These are phyloP conservation scores for Melanotaenia trifasciata DNA, from an alignment of 2,797 vertebrate species.

Conservation along the genomic window DNA sequence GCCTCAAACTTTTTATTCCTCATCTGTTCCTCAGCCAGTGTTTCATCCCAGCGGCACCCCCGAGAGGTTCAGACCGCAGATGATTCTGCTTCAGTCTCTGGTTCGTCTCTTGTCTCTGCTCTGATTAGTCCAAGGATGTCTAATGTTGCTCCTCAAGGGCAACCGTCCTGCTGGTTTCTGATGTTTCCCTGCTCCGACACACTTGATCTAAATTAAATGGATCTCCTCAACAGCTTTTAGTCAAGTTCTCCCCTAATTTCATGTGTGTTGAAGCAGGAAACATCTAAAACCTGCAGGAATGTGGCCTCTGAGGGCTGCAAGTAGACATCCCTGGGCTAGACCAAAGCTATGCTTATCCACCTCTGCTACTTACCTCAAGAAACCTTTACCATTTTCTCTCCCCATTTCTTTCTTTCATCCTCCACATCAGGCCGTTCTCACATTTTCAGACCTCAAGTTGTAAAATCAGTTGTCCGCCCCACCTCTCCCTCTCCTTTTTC, in stretches of 20 bases:
- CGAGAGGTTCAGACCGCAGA: slow-evolving; percentile 60
- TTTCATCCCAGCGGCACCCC: slow-evolving; percentile 63
- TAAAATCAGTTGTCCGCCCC: slow-evolving; percentile 69
- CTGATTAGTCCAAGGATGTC: no score
- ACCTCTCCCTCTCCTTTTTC: slow-evolving; percentile 75
- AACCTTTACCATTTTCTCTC: slow-evolving; percentile 1
- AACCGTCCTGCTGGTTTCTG: not conserved
- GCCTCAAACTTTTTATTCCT: not conserved
- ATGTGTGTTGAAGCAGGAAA: not conserved
- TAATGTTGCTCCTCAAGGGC: no score
- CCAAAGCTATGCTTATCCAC: not conserved
- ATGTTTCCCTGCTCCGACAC: slow-evolving; percentile 33
- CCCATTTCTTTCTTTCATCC: not conserved
- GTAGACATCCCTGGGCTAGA: not conserved
- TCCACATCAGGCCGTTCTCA: slow-evolving; percentile 59
- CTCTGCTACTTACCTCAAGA: not conserved
- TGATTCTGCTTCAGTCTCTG: slow-evolving; percentile 52
- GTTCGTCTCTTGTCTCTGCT: slow-evolving; percentile 28
- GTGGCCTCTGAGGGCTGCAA: not conserved
- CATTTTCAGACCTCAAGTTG: slow-evolving; percentile 78
- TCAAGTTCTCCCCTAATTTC: not conserved
- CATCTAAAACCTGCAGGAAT: not conserved
- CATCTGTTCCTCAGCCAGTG: slow-evolving; percentile 57
- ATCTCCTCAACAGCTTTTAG: not conserved
- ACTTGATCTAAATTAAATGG: not conserved